Conservation (phyloP, 2,888 invertebrate genomes). For the Cabera pusaria region DNA sequence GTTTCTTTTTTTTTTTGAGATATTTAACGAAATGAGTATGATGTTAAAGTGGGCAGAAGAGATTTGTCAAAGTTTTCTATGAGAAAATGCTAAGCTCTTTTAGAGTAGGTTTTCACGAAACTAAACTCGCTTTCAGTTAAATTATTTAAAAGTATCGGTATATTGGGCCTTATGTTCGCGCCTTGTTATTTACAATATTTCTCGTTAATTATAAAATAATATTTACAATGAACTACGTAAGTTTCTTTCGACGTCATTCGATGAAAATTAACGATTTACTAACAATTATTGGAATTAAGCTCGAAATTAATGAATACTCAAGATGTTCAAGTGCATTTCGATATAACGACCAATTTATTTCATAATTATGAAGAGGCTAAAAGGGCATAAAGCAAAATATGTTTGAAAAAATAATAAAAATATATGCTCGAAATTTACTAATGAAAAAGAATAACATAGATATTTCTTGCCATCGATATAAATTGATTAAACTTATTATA, state of each 20-base stretch:
- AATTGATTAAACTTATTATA: slow-evolving; percentile 31
- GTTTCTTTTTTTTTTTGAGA: too few species aligned
- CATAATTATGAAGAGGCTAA: slow-evolving; percentile 34
- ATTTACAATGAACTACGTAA: too few species aligned
- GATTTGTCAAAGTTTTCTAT: not conserved
- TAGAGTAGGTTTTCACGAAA: not conserved
- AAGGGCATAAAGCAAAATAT: too few species aligned
- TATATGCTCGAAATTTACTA: slow-evolving; percentile 7
- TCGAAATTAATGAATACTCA: slow-evolving; percentile 44
- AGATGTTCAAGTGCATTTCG: slow-evolving; percentile 36
- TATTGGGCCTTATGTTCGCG: slow-evolving; percentile 17
- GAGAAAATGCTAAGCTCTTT: not conserved
- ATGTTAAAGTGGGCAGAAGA: too few species aligned
- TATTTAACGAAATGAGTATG: too few species aligned
- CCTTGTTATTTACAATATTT: too few species aligned
- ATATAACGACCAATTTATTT: slow-evolving; percentile 23
- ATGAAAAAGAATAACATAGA: slow-evolving; percentile 28
- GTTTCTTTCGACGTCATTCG: slow-evolving; percentile 44
- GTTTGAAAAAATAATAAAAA: too few species aligned
- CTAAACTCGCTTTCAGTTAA: too few species aligned
- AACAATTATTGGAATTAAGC: slow-evolving; percentile 23
- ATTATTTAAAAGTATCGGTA: too few species aligned
- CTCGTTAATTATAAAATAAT: too few species aligned
- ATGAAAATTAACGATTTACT: slow-evolving; percentile 4
- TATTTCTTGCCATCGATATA: slow-evolving; percentile 59